Conservation (phyloP, 2,113 vertebrate species). For the Calidris pygmaea region DNA sequence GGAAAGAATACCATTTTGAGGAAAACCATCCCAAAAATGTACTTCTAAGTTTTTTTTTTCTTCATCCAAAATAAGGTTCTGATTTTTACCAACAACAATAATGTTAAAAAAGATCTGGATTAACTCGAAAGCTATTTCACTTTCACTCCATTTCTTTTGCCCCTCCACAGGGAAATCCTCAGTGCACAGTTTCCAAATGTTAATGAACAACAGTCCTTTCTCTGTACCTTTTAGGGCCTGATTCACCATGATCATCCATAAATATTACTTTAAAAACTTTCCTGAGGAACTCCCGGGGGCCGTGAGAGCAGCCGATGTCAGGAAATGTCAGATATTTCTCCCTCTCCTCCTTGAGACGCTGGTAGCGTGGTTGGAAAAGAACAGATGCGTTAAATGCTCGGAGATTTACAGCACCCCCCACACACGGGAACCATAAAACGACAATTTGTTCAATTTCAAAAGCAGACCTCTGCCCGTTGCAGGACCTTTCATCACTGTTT, state of each 20-base stretch:
- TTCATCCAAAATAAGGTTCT: background rate
- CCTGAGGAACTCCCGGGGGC: constrained; percentile 39
- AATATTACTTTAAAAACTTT: constrained; percentile 69
- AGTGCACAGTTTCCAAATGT: constrained; percentile 39
- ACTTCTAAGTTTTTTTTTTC: background rate
- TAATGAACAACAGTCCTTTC: constrained; percentile 70
- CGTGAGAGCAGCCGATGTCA: background rate
- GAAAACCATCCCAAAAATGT: background rate
- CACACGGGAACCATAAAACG: constrained; percentile 45
- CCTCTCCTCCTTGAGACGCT: constrained; percentile 19
- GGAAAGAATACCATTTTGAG: background rate
- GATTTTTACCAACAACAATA: constrained; percentile 10
- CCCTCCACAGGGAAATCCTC: constrained; percentile 56
- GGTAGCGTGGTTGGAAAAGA: constrained; percentile 27
- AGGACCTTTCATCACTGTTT: constrained; percentile 56
- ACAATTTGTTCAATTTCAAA: constrained; percentile 66
- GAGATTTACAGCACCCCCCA: constrained; percentile 28
- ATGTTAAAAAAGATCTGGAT: constrained; percentile 32
- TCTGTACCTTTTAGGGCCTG: constrained; percentile 49
- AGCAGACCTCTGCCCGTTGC: constrained; percentile 57
- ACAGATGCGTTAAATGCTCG: constrained; percentile 31
- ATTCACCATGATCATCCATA: constrained; percentile 68
- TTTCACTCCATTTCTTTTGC: constrained; percentile 66
- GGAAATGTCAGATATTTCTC: constrained; percentile 61
- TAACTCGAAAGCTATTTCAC: constrained; percentile 55